Evolutionary conservation across 2,113 vertebrate genomes (phyloP).

Genomic region (Xenopus laevis): DNA sequence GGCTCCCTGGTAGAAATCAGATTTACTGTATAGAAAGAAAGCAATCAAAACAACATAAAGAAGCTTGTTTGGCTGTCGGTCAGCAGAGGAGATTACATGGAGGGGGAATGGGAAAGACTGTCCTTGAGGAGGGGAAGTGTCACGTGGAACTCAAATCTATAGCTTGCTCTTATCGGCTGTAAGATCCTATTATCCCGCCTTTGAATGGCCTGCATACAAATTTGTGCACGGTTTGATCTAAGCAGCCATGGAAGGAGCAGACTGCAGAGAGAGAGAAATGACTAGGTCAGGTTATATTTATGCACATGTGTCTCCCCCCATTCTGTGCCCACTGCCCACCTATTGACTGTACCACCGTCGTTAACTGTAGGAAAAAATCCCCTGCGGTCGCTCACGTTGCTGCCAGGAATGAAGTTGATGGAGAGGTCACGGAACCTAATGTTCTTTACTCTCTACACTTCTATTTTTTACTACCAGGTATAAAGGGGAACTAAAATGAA

Average conservation of each 20-base stretch:
- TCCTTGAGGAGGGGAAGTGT: background rate
- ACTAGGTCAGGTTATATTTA: too few relatives aligned
- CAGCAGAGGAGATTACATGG: background rate
- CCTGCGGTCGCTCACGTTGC: too few relatives aligned
- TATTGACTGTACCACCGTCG: too few relatives aligned
- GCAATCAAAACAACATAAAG: background rate
- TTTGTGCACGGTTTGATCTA: background rate
- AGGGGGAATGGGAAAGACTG: conserved; percentile 1
- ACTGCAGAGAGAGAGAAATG: too few relatives aligned
- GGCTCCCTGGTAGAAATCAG: conserved; percentile 34
- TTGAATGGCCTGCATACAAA: conserved; percentile 1
- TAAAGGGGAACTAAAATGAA: too few relatives aligned
- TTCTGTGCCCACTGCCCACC: too few relatives aligned
- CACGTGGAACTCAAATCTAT: fast-evolving
- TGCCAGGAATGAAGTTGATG: background rate
- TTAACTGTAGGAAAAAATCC: too few relatives aligned
- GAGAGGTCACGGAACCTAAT: background rate
- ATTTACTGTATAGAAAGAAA: background rate
- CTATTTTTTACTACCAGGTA: too few relatives aligned
- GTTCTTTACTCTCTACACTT: background rate
- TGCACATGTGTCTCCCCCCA: too few relatives aligned
- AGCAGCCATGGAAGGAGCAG: too few relatives aligned
- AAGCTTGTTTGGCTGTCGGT: fast-evolving
- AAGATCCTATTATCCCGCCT: conserved; percentile 6
- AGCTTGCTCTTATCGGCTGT: background rate